Percentiles rank a stretch among this genome's conserved stretches.
phyloP scores from a whole-genome alignment of 2,888 invertebrate genomes.

The Polietes domitor region DNA sequence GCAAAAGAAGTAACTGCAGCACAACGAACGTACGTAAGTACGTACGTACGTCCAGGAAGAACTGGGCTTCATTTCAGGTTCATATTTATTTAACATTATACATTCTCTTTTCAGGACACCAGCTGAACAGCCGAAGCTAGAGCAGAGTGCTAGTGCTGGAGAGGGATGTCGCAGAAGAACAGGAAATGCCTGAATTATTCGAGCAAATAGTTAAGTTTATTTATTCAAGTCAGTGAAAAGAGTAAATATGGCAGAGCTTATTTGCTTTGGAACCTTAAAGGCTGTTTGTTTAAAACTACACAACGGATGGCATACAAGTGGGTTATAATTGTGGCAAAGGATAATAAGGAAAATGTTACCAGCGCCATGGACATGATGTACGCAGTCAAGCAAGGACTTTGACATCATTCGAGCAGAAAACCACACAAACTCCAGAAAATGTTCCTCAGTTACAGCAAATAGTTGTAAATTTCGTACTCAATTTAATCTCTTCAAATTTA shows the following conservation, averaged over 20 bases:
- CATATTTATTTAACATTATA: conserved; percentile 25
- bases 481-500: neutral
- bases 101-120: neutral
- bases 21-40: neutral
- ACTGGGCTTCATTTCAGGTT: conserved; percentile 17
- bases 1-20: conserved; percentile 5
- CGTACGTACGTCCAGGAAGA: neutral
- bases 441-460: too few species aligned
- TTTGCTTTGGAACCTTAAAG: conserved; percentile 4
- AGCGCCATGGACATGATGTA: neutral
- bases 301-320: neutral
- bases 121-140: neutral
- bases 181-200: conserved; percentile 1
- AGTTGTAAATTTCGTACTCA: too few species aligned
- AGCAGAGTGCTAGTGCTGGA: neutral
- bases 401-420: neutral
- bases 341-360: neutral
- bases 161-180: neutral
- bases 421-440: too few species aligned
- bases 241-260: conserved; percentile 1
- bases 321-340: neutral
- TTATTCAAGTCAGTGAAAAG: neutral
- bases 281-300: conserved; percentile 3
- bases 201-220: conserved; percentile 11
- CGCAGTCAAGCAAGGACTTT: neutral